Percentiles rank a stretch among this genome's conserved stretches.
Evolutionary conservation across 2,113 vertebrate genomes (phyloP).

Genomic region (Psittacus erithacus): DNA sequence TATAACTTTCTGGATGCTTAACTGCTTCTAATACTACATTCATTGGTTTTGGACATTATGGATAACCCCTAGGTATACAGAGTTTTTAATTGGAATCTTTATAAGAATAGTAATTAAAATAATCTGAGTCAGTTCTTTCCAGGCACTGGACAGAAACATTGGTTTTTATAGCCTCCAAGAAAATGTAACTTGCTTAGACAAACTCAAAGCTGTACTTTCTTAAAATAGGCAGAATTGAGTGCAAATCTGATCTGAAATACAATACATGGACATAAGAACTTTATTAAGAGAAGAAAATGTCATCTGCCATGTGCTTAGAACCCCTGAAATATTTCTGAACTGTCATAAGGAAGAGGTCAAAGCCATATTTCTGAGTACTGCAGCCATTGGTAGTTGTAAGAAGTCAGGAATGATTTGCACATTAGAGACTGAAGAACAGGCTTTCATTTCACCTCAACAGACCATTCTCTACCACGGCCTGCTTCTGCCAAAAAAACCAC

Average conservation of each 20-base stretch:
- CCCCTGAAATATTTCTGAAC: not conserved
- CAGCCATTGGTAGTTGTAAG: not conserved
- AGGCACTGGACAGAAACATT: not conserved
- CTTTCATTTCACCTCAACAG: not conserved
- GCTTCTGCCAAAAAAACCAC: not conserved
- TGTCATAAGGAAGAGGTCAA: not conserved
- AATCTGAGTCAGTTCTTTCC: not conserved
- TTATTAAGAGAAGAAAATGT: not conserved
- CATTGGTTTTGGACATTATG: not conserved
- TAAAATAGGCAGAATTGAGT: not conserved
- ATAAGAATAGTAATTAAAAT: not conserved
- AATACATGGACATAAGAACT: not conserved
- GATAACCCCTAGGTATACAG: not conserved
- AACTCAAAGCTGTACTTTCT: not conserved
- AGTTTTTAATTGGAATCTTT: not conserved
- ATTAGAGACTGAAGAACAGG: not conserved
- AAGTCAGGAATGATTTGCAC: not conserved
- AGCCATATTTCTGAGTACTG: not conserved
- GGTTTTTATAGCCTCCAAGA: not conserved
- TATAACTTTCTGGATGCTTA: not conserved
- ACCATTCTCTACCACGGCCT: not conserved
- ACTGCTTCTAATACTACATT: not conserved
- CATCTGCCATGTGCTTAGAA: not conserved
- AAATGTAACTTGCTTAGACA: not conserved
- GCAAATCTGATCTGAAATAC: not conserved